These are phyloP conservation scores for Oikopleura vanhoeffeni DNA, from an alignment of 23 tunicate species.

Conservation along the genomic window DNA sequence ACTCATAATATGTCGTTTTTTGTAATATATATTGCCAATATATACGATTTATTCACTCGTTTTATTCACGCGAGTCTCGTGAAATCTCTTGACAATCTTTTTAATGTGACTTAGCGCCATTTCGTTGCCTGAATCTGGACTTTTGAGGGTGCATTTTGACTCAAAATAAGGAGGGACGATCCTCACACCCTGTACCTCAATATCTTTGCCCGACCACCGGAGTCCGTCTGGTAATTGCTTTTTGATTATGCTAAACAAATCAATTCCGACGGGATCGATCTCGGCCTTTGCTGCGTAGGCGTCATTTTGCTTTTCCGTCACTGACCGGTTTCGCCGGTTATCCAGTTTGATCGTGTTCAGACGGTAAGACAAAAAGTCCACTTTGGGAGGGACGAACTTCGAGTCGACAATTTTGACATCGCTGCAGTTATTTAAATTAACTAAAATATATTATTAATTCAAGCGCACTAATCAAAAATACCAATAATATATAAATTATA, in stretches of 20 bases:
- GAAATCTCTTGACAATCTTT: background rate
- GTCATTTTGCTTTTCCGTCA: background rate
- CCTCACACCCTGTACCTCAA: conserved; percentile 6
- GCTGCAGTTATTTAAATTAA: background rate
- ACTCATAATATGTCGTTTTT: too few relatives aligned
- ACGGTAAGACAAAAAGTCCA: background rate
- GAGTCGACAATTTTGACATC: background rate
- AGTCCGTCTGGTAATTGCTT: conserved; percentile 12
- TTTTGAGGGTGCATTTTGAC: background rate
- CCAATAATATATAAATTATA: background rate
- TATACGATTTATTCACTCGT: too few relatives aligned
- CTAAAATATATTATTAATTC: background rate
- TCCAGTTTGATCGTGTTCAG: background rate
- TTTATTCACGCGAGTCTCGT: background rate
- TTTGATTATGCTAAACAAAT: background rate
- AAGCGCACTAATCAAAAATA: background rate
- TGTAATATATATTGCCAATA: too few relatives aligned
- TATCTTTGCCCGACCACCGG: background rate
- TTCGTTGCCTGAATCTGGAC: background rate
- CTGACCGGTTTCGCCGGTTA: background rate
- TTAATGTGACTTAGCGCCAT: background rate
- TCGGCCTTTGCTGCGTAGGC: background rate
- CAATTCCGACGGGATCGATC: background rate
- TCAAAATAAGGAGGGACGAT: background rate
- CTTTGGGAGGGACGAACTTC: background rate